A percentile compares a stretch with the other conserved stretches of the same genome.
These are phyloP conservation scores for Pangasianodon hypophthalmus DNA, from an alignment of 2,113 vertebrate species.

Conservation along the genomic window DNA sequence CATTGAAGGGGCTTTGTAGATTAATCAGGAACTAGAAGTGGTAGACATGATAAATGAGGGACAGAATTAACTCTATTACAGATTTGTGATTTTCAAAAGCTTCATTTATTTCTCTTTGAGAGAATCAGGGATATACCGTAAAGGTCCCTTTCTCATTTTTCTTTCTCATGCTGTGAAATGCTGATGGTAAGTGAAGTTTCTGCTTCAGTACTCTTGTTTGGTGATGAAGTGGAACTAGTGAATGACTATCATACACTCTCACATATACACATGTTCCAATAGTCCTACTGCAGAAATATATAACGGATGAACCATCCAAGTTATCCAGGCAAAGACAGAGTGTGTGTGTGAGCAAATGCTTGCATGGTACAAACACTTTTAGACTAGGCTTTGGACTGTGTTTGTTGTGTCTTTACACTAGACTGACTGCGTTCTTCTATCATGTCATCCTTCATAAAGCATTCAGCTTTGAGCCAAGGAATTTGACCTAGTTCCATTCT, in stretches of 20 bases:
- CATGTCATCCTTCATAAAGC: slow-evolving; percentile 4
- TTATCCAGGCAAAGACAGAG: not conserved
- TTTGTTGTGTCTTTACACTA: slow-evolving; percentile 18
- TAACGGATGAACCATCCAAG: not conserved
- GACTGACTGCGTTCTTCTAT: not conserved
- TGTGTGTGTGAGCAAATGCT: not conserved
- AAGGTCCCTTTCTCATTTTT: not conserved
- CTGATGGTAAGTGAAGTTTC: not conserved
- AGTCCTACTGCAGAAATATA: not conserved
- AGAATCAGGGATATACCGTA: not conserved
- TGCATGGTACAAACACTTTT: not conserved
- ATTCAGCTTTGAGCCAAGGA: slow-evolving; percentile 14
- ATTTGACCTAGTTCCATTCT: slow-evolving; percentile 37
- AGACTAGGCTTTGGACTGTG: not conserved
- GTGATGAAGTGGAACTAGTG: slow-evolving; percentile 2
- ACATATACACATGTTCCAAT: not conserved
- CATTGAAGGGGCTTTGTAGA: not conserved
- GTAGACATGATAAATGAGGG: not conserved
- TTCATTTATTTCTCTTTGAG: not conserved
- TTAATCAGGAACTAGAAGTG: not conserved
- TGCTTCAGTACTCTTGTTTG: slow-evolving; percentile 19
- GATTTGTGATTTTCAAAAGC: not conserved
- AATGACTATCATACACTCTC: not conserved
- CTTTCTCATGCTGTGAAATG: not conserved
- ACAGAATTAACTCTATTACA: not conserved